phyloP scores from a whole-genome alignment of 2,113 vertebrate species.

The Probosciger aterrimus region DNA sequence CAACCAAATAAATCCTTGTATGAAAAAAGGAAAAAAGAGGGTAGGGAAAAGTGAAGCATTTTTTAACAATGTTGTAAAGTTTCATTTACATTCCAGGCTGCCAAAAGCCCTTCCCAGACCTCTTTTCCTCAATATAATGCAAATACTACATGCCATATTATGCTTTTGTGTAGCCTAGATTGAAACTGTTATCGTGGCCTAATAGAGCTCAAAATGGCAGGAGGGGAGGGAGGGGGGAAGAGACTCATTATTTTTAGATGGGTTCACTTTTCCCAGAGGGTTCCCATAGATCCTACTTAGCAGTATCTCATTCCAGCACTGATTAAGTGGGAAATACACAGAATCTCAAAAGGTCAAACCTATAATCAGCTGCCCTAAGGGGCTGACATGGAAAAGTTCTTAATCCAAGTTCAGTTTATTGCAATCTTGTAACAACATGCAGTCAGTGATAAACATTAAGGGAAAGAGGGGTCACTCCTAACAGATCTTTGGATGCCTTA shows the following conservation, averaged over 20 bases:
- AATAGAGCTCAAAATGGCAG: conserved; percentile 71
- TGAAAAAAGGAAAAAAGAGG: neutral
- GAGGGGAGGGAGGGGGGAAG: neutral
- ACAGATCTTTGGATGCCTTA: neutral
- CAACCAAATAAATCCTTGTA: conserved; percentile 21
- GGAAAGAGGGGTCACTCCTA: neutral
- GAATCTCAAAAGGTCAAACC: conserved; percentile 83
- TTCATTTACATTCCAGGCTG: conserved; percentile 48
- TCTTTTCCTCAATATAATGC: conserved; percentile 5
- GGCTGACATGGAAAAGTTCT: conserved; percentile 75
- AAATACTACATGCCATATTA: conserved; percentile 33
- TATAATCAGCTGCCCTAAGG: conserved; percentile 81
- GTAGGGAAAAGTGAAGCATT: neutral
- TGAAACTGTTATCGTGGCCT: conserved; percentile 66
- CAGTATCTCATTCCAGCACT: conserved; percentile 78
- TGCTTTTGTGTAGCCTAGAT: conserved; percentile 62
- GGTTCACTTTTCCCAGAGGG: conserved; percentile 77
- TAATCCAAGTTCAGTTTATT: conserved; percentile 72
- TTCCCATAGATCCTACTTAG: conserved; percentile 77
- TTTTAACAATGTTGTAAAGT: conserved; percentile 31
- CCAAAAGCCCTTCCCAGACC: conserved; percentile 1
- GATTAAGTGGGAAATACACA: conserved; percentile 84
- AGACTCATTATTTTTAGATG: conserved; percentile 85
- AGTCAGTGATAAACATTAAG: conserved; percentile 6
- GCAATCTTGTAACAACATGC: conserved; percentile 56